Evolutionary conservation across 2,888 invertebrate genomes (phyloP), one percentile per base, ranked within the genome.

Genomic region (Ichneumoninae sp.): DNA sequence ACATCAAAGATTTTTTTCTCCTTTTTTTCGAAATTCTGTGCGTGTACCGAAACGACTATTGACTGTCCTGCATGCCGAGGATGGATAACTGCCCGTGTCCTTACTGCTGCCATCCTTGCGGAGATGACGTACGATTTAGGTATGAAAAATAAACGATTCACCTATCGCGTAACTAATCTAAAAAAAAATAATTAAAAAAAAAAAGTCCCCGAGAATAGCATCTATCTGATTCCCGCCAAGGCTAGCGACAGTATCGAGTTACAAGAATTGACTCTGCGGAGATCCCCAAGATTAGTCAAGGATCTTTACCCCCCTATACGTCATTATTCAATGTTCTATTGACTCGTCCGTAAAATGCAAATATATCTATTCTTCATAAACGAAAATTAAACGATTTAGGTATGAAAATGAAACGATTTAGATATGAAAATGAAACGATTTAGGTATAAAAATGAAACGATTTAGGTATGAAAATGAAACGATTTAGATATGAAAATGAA

Each of bases 81-180:
- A 80, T 88, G 86, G 86, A 87, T 82, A 82, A 86, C 77, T 89
- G 88, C 70, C 68, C 81, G 66, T 88, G 90, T 82, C 87, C 87
- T 40, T 84, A 85, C 72, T 89, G 87, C 86, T 87, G 86, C 80
- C 66, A 85, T 52, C 84, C 89, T 71, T 81, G 83, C 47, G 86
- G 74, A 60, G 89, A 89, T 83, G 88, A 90, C 87, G 84, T 82
- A 82, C 83, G 85, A 65, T 84, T 84, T 87, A 89, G 88, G 89
- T 90, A 89, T 36, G 88, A 71, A 77, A 50, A 52, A 47, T 80
- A 50, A 82, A 85, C 81, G 82, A 57, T 57, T 57, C 22, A 13
- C 4, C 57, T 74, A 62, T 40, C 36, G 57, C 65, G 50, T 40
- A 50, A 4, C 13, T 44, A 16, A 57, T 72, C 36, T 71, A 19